Evolutionary conservation across 2,888 invertebrate genomes (phyloP).

Genomic region (Drosophila pseudotalamancana): DNA sequence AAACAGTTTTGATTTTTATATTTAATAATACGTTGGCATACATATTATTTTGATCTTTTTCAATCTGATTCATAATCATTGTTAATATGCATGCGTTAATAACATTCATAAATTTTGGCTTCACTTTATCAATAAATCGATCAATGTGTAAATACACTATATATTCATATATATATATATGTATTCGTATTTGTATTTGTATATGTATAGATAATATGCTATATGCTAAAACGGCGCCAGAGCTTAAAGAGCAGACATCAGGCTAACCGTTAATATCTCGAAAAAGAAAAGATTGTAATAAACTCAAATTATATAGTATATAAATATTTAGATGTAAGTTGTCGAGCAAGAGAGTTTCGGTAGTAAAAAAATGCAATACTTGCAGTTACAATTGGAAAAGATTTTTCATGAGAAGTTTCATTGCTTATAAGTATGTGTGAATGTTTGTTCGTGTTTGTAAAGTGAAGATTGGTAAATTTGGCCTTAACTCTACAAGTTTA

Average conservation of each 20-base stretch:
- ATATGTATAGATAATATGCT: slow-evolving; percentile 51
- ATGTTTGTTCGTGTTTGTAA: slow-evolving; percentile 7
- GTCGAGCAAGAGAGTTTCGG: slow-evolving; percentile 36
- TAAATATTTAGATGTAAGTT: slow-evolving; percentile 18
- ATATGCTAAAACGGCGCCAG: slow-evolving; percentile 40
- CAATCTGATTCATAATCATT: slow-evolving; percentile 32
- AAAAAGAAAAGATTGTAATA: slow-evolving; percentile 12
- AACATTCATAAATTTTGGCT: slow-evolving; percentile 73
- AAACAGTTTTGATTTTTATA: slow-evolving; percentile 63
- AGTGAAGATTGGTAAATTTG: neutral
- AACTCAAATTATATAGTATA: slow-evolving; percentile 22
- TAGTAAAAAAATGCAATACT: slow-evolving; percentile 73
- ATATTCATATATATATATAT: too few relatives aligned
- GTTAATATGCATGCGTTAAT: slow-evolving; percentile 39
- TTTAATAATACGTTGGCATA: slow-evolving; percentile 63
- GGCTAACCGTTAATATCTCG: slow-evolving; percentile 35
- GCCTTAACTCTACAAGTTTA: neutral
- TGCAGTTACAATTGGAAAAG: slow-evolving; percentile 65
- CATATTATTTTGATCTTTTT: slow-evolving; percentile 19
- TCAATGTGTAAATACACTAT: slow-evolving; percentile 17
- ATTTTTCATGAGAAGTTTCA: slow-evolving; percentile 43
- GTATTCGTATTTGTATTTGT: slow-evolving; percentile 36
- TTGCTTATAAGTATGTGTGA: slow-evolving; percentile 39
- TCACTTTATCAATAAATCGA: slow-evolving; percentile 48
- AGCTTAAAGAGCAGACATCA: slow-evolving; percentile 21